A percentile compares a stretch with the other conserved stretches of the same genome.
Evolutionary conservation across 2,888 invertebrate genomes (phyloP).

Genomic region (Chaitophorus viminalis): DNA sequence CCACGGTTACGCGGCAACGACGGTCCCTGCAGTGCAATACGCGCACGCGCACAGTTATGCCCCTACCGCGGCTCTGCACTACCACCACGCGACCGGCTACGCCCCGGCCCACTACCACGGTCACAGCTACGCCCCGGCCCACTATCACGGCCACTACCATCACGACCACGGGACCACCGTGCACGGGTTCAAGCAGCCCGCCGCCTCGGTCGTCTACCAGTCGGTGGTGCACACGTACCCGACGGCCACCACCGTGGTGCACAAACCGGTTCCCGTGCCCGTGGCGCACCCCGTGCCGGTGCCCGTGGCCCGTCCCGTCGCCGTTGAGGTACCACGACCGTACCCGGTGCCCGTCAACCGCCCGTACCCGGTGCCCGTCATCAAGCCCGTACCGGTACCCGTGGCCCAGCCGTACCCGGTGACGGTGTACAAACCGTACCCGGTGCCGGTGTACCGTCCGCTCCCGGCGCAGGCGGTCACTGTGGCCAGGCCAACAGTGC

Average conservation of each 20-base stretch:
- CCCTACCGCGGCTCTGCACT: neutral
- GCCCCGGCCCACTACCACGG: conserved; percentile 1
- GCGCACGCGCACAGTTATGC: neutral
- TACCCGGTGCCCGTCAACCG: conserved; percentile 52
- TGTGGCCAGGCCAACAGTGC: conserved; percentile 1
- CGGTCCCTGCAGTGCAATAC: neutral
- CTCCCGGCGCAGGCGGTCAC: conserved; percentile 14
- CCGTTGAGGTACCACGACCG: conserved; percentile 50
- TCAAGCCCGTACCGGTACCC: conserved; percentile 50
- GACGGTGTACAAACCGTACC: conserved; percentile 55
- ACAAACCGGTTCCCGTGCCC: conserved; percentile 49
- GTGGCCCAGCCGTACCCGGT: conserved; percentile 58
- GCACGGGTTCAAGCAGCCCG: conserved; percentile 6
- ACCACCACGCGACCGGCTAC: conserved; percentile 10
- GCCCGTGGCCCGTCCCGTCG: conserved; percentile 38
- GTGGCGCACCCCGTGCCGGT: conserved; percentile 55
- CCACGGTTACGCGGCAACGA: neutral
- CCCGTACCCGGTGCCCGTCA: conserved; percentile 50
- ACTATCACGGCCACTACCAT: neutral
- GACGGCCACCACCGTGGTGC: conserved; percentile 55
- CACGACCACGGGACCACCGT: neutral
- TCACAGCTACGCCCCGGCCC: neutral
- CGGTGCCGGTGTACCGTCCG: conserved; percentile 55
- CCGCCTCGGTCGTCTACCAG: conserved; percentile 54
- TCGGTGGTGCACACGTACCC: conserved; percentile 55